These are phyloP conservation scores for Eueremaeus valkanovi DNA, from an alignment of 2,888 invertebrate genomes.

Conservation along the genomic window DNA sequence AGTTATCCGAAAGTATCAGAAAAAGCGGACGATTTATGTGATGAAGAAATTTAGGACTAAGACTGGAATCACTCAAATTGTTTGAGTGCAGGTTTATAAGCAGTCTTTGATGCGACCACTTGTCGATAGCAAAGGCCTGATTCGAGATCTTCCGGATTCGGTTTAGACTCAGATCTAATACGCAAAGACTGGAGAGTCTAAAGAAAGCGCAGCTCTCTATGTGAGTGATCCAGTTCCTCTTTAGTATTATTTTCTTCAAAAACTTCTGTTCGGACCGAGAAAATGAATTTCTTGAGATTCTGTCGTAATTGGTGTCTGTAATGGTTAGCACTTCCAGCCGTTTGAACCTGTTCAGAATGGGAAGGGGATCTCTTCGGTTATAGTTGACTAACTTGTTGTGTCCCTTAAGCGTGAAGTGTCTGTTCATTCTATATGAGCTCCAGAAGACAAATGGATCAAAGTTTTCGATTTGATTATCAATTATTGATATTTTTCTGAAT, in stretches of 20 bases:
- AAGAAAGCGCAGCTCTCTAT: constrained; percentile 22
- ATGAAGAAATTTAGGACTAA: neutral
- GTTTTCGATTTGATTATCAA: constrained; percentile 7
- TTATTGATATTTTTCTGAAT: constrained; percentile 16
- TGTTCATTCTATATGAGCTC: constrained; percentile 17
- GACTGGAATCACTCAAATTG: neutral
- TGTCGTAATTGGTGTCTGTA: constrained; percentile 23
- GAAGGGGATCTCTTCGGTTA: constrained; percentile 12
- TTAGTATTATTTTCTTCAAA: neutral
- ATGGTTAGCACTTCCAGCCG: neutral
- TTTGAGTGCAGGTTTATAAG: constrained; percentile 23
- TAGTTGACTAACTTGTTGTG: constrained; percentile 17
- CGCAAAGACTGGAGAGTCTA: neutral
- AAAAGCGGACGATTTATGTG: constrained; percentile 7
- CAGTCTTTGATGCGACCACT: neutral
- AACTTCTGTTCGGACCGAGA: neutral
- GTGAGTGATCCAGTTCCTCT: constrained; percentile 9
- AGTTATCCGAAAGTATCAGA: constrained; percentile 20
- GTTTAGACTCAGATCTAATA: constrained; percentile 1
- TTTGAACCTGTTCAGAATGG: neutral
- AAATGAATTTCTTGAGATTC: neutral
- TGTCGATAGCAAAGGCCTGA: neutral
- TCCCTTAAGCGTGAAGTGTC: constrained; percentile 19
- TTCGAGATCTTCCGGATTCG: neutral
- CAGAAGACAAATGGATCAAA: constrained; percentile 25